Base-by-base conservation (phyloP, 2,797 vertebrate genomes). In the Gymnodraco acuticeps region DNA sequence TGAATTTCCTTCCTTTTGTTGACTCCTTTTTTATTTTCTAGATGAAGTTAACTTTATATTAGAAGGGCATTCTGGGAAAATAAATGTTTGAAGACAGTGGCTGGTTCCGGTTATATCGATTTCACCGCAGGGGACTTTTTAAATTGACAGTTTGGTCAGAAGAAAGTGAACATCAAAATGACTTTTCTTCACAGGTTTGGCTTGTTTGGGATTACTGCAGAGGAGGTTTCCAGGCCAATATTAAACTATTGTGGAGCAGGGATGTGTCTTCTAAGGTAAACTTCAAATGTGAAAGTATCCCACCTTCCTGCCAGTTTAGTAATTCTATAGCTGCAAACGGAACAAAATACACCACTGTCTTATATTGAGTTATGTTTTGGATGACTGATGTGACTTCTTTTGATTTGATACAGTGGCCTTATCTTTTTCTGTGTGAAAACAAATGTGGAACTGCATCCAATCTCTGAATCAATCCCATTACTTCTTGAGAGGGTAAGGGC, bases 341-440 rank as follows among this genome's bases (percentile, higher is more conserved):
- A 63, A 31, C 5, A 23, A 19, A 19, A 16, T 17, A 53, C 3
- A 8, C 3, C 23, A 7, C 1, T 16, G 5, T 47, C n/a, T 56
- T 19, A 46, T 46, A 27, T 50, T 7, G 1, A 59, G 42, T 47
- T 51, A 20, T 10, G 3, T 47, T 59, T 58, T 41, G 31, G 38
- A 56, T 10, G 42, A 58, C 46, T 7, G 16, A 62, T 14, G 1
- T 70, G 27, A 51, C 2, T 42, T 77, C 11, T 47, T 45, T 38
- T 38, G 33, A 6, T 77, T 77, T 61, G 2, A 82, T 83, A 61
- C 89, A 98, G 97, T 80, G 94, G 95, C 19, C 81, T 97, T 82
- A 94, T 96, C 81, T 97, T 97, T 90, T 93, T 98, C 92, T 96
- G 96, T 89, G 94, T 98, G 91, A 98, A 95, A 94, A 93, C 93